Percentiles rank a stretch among this genome's conserved stretches.
phyloP scores from a whole-genome alignment of 2,888 invertebrate genomes.

The Zaprionus lineosus region DNA sequence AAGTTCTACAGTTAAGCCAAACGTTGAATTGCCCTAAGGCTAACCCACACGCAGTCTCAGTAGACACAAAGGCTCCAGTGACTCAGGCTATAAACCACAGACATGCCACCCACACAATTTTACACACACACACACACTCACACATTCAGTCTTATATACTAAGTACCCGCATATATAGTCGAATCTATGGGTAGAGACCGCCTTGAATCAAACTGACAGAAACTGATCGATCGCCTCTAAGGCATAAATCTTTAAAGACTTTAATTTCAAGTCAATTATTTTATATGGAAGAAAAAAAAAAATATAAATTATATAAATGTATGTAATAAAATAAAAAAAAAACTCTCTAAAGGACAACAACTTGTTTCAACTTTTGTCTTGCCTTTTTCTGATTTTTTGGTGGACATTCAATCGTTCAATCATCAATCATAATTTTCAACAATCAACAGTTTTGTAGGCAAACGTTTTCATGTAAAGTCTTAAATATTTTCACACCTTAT shows the following conservation, averaged over 20 bases:
- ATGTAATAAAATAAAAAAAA: slow-evolving; percentile 18
- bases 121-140: not conserved
- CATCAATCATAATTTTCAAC: slow-evolving; percentile 81
- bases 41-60: slow-evolving; percentile 61
- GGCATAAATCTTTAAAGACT: slow-evolving; percentile 59
- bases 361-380: slow-evolving; percentile 47
- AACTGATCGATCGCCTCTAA: slow-evolving; percentile 69
- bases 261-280: slow-evolving; percentile 67
- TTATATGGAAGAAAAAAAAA: slow-evolving; percentile 45
- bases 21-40: slow-evolving; percentile 44
- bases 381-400: slow-evolving; percentile 15
- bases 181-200: slow-evolving; percentile 28
- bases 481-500: slow-evolving; percentile 80
- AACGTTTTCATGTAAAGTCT: slow-evolving; percentile 77
- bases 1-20: slow-evolving; percentile 5
- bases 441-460: slow-evolving; percentile 80
- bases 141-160: slow-evolving; percentile 4
- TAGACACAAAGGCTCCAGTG: slow-evolving; percentile 71
- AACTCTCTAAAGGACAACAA: slow-evolving; percentile 66
- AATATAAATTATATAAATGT: slow-evolving; percentile 14
- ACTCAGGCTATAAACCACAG: slow-evolving; percentile 23
- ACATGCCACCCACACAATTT: slow-evolving; percentile 63
- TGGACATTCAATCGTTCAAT: slow-evolving; percentile 65
- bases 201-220: slow-evolving; percentile 59
- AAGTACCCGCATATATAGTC: slow-evolving; percentile 39